These are phyloP conservation scores for Lophura nycthemera DNA, from an alignment of 2,113 vertebrate genomes.

Conservation along the genomic window DNA sequence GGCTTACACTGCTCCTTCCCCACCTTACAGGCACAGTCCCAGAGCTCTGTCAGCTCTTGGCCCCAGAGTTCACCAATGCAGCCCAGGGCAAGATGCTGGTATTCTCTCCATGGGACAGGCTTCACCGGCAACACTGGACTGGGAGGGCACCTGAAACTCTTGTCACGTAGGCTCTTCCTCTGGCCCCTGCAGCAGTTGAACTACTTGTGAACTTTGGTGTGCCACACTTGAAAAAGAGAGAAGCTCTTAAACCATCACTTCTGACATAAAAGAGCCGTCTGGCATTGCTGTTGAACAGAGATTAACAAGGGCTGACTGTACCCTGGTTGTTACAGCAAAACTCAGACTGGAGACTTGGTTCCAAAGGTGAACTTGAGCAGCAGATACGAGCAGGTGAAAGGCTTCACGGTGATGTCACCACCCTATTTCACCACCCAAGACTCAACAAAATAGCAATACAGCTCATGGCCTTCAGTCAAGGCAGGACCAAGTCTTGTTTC, in stretches of 20 bases:
- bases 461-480: fast-evolving
- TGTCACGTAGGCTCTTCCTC: neutral
- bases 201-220: neutral
- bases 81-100: neutral
- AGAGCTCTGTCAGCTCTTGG: neutral
- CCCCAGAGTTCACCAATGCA: neutral
- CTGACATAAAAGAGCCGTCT: neutral
- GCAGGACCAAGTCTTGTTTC: neutral
- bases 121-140: neutral
- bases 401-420: neutral
- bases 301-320: constrained; percentile 12
- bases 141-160: neutral
- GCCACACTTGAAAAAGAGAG: neutral
- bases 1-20: neutral
- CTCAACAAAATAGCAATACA: neutral
- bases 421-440: neutral
- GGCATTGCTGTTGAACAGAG: neutral
- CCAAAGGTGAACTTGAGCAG: constrained; percentile 50
- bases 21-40: neutral
- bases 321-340: constrained; percentile 28
- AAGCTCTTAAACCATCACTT: neutral
- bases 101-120: neutral
- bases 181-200: neutral
- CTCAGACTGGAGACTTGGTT: neutral
- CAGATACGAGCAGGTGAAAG: constrained; percentile 10